A percentile compares a stretch with the other conserved stretches of the same genome.
phyloP scores from a whole-genome alignment of 2,113 vertebrate species.

The Irena cyanogastra region DNA sequence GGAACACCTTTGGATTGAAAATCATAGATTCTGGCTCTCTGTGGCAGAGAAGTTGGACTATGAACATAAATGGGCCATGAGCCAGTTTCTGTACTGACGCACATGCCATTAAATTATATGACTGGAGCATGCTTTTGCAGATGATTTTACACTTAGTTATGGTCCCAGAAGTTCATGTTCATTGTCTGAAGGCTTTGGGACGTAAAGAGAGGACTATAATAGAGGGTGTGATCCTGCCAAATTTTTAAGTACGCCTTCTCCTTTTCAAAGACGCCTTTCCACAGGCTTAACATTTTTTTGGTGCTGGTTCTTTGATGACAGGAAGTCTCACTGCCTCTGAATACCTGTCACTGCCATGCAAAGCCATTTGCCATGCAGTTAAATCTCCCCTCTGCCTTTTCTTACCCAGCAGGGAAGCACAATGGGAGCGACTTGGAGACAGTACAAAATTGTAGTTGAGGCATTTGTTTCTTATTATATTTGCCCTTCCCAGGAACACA shows the following conservation, averaged over 20 bases:
- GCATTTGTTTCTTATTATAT: constrained; percentile 26
- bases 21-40: background rate
- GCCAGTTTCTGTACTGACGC: background rate
- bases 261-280: background rate
- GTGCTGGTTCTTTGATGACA: background rate
- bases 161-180: background rate
- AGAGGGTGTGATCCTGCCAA: background rate
- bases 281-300: background rate
- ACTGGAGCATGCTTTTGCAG: background rate
- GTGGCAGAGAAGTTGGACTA: background rate
- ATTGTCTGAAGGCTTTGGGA: background rate
- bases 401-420: background rate
- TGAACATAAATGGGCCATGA: background rate
- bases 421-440: background rate
- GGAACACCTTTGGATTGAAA: background rate
- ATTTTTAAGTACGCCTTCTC: background rate
- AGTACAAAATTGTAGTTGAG: background rate
- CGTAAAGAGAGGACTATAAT: background rate
- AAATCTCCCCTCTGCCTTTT: background rate
- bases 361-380: background rate
- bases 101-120: background rate
- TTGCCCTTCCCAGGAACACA: background rate
- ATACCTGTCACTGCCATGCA: background rate
- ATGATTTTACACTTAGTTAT: background rate
- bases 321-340: background rate